These are phyloP conservation scores for Luperina testacea DNA, from an alignment of 2,888 invertebrate genomes.

Conservation along the genomic window DNA sequence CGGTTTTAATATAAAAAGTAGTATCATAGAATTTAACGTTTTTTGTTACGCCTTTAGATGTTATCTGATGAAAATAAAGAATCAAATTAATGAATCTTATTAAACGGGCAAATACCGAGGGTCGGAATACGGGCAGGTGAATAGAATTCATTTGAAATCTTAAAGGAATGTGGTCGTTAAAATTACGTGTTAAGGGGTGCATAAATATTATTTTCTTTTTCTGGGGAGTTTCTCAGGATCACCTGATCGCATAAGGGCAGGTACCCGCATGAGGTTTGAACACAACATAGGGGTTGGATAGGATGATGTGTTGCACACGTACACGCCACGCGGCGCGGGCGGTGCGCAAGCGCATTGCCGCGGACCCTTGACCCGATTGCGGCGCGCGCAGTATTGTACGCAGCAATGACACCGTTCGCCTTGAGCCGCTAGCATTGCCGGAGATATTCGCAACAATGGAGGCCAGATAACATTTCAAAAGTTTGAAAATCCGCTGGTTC, in stretches of 20 bases:
- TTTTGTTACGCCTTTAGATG: constrained; percentile 55
- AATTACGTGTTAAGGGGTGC: constrained; percentile 79
- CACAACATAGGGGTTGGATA: constrained; percentile 62
- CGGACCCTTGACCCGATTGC: constrained; percentile 89
- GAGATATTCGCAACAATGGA: constrained; percentile 91
- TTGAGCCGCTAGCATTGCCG: constrained; percentile 90
- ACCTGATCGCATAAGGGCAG: constrained; percentile 85
- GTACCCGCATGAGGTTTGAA: constrained; percentile 76
- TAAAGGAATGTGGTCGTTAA: constrained; percentile 79
- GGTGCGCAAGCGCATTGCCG: constrained; percentile 75
- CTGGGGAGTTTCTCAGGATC: constrained; percentile 73
- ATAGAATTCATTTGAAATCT: constrained; percentile 78
- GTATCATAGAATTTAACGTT: constrained; percentile 54
- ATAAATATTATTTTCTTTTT: constrained; percentile 74
- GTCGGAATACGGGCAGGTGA: constrained; percentile 84
- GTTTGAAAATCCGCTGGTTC: constrained; percentile 88
- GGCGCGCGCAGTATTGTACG: constrained; percentile 86
- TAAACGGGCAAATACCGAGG: constrained; percentile 75
- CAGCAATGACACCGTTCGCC: constrained; percentile 90
- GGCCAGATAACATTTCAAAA: constrained; percentile 90
- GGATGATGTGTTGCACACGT: constrained; percentile 53
- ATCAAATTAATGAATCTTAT: constrained; percentile 74
- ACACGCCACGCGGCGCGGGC: constrained; percentile 49
- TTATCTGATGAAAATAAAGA: constrained; percentile 70
- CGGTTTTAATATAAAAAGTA: constrained; percentile 48